Evolutionary conservation across 2,113 vertebrate genomes (phyloP).

Genomic region (Chloebia gouldiae): DNA sequence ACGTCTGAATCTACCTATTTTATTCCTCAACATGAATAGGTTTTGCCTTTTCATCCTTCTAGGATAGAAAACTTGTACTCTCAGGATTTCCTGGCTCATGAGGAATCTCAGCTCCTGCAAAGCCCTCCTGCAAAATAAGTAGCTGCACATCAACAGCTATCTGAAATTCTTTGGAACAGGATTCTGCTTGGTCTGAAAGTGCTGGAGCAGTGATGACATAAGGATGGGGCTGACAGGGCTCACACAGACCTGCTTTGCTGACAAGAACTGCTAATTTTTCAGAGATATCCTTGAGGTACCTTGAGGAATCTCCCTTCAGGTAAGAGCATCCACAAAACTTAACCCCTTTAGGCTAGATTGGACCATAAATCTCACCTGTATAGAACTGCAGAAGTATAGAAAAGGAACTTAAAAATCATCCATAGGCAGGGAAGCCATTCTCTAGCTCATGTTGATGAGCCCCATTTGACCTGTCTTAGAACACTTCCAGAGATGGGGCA

Average conservation of each 20-base stretch:
- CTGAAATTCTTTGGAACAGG: background rate
- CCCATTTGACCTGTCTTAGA: background rate
- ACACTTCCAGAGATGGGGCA: background rate
- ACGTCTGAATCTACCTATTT: background rate
- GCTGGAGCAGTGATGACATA: background rate
- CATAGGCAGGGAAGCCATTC: background rate
- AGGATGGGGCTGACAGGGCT: background rate
- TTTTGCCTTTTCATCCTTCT: background rate
- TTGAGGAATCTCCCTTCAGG: background rate
- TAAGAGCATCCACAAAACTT: background rate
- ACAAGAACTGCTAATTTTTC: background rate
- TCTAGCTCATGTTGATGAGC: background rate
- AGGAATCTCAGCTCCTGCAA: background rate
- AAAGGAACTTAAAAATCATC: background rate
- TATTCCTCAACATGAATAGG: background rate
- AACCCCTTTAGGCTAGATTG: background rate
- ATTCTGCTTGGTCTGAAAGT: background rate
- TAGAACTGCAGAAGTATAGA: background rate
- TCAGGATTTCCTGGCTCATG: background rate
- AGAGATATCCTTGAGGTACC: background rate
- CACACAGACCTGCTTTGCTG: background rate
- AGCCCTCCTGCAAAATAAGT: accelerated
- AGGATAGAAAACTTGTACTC: background rate
- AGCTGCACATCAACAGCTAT: background rate
- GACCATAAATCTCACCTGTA: background rate